Conservation (phyloP, 2,888 invertebrate genomes). For the Crossocerus cetratus region DNA sequence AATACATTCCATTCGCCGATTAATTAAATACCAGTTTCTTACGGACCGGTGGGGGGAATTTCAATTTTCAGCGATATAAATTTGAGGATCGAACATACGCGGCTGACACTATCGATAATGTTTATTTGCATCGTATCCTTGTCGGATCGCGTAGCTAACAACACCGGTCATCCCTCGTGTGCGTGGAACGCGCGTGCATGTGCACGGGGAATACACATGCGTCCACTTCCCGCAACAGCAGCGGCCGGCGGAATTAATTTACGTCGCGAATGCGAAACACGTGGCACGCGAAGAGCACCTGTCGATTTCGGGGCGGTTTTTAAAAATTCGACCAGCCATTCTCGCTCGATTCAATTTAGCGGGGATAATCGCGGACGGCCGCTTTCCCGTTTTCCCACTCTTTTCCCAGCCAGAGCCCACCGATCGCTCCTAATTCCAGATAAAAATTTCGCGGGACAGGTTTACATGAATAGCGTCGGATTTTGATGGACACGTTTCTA, state of each 20-base stretch:
- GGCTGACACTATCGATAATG: constrained; percentile 1
- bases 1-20: no score
- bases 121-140: neutral
- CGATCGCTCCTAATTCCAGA: constrained; percentile 44
- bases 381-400: no score
- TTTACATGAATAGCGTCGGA: constrained; percentile 29
- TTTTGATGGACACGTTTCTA: no score
- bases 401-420: neutral
- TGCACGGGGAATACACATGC: neutral
- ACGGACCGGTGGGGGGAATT: no score
- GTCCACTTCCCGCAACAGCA: no score
- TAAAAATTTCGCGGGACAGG: constrained; percentile 47
- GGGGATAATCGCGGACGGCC: neutral
- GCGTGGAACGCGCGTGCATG: neutral
- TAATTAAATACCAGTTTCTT: no score
- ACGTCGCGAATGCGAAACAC: neutral
- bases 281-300: constrained; percentile 47
- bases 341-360: neutral
- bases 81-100: neutral
- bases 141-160: neutral
- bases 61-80: neutral
- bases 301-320: constrained; percentile 52
- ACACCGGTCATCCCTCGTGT: neutral
- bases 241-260: constrained; percentile 16
- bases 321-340: constrained; percentile 39